Conservation (phyloP, 2,888 invertebrate genomes). For the Calameuta idolon region DNA sequence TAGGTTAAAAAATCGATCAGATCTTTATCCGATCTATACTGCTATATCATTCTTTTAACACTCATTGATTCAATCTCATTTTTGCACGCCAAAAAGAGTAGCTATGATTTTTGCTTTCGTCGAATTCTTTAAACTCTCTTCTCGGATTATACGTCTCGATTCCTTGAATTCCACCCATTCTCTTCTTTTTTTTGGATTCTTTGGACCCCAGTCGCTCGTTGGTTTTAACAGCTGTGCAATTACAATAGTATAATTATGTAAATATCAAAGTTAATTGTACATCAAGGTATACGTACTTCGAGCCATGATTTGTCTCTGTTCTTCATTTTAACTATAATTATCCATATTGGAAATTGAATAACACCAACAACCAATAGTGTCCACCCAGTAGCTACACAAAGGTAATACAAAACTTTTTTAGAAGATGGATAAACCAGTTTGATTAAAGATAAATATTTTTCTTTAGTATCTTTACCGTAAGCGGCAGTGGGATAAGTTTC, state of each 20-base stretch:
- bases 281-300: slow-evolving; percentile 35
- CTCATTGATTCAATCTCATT: not conserved
- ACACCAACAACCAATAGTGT: slow-evolving; percentile 67
- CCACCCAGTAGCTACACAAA: slow-evolving; percentile 69
- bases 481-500: slow-evolving; percentile 69
- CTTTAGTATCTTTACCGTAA: slow-evolving; percentile 33
- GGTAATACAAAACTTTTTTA: not conserved
- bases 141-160: slow-evolving; percentile 64
- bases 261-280: slow-evolving; percentile 3
- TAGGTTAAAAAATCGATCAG: not conserved
- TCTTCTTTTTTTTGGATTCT: slow-evolving; percentile 68
- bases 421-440: not conserved
- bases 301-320: slow-evolving; percentile 41
- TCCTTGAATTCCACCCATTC: slow-evolving; percentile 74
- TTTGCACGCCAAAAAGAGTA: slow-evolving; percentile 1
- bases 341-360: slow-evolving; percentile 70
- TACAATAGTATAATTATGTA: slow-evolving; percentile 7
- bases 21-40: not conserved
- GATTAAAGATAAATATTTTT: slow-evolving; percentile 8
- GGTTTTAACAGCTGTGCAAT: slow-evolving; percentile 69
- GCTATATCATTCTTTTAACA: not conserved
- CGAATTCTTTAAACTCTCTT: not conserved
- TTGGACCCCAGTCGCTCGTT: slow-evolving; percentile 75
- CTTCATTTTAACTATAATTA: slow-evolving; percentile 50
- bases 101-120: slow-evolving; percentile 5